phyloP scores from a whole-genome alignment of 1,140 invertebrate genomes.

The Drosophila mauritiana region DNA sequence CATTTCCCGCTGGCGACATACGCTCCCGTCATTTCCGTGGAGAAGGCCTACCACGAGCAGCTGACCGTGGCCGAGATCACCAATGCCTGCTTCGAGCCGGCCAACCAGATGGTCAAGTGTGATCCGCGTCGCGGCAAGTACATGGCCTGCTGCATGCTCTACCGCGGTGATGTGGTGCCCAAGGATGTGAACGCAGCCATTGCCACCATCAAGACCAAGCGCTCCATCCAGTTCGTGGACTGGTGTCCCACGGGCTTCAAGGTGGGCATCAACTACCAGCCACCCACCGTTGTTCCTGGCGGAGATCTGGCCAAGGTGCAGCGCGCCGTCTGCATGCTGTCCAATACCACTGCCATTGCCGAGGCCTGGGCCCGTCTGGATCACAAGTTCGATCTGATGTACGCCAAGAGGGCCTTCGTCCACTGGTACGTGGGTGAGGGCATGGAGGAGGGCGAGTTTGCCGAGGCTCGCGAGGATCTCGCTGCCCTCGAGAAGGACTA shows the following conservation, averaged over 20 bases:
- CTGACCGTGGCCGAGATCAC: constrained; percentile 94
- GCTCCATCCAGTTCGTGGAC: constrained; percentile 94
- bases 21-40: constrained; percentile 93
- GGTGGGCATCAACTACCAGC: constrained; percentile 92
- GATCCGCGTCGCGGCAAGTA: constrained; percentile 95
- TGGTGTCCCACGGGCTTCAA: constrained; percentile 96
- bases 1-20: constrained; percentile 94
- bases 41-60: constrained; percentile 94
- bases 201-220: constrained; percentile 93
- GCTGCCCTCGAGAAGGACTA: constrained; percentile 94
- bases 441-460: constrained; percentile 94
- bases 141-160: constrained; percentile 95
- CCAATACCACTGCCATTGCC: constrained; percentile 92
- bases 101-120: constrained; percentile 97
- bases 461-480: constrained; percentile 93
- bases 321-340: constrained; percentile 91
- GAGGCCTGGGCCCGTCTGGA: constrained; percentile 92
- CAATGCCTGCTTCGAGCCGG: constrained; percentile 94
- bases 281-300: constrained; percentile 92
- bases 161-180: constrained; percentile 91
- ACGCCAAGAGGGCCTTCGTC: constrained; percentile 93
- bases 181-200: constrained; percentile 94
- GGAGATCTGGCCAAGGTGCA: constrained; percentile 91
- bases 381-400: constrained; percentile 94
- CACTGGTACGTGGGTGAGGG: constrained; percentile 95